Percentiles rank a stretch among this genome's conserved stretches.
These are phyloP conservation scores for Pedionomus torquatus DNA, from an alignment of 2,113 vertebrate species.

Conservation along the genomic window DNA sequence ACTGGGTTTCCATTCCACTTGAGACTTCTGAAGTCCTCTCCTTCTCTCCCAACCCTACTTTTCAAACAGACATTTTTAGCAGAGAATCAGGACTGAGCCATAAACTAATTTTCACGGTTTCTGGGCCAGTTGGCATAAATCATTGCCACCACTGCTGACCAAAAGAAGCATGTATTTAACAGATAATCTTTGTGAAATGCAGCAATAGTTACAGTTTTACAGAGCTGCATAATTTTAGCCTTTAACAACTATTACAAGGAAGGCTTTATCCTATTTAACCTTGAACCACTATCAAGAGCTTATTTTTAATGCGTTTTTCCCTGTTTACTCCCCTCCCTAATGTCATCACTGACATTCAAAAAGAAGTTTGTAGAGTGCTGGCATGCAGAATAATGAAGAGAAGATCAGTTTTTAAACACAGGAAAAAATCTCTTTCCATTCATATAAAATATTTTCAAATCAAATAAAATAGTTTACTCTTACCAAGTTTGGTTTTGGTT, in stretches of 20 bases:
- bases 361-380: background rate
- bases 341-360: background rate
- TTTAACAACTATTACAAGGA: background rate
- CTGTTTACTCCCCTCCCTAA: background rate
- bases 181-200: background rate
- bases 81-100: background rate
- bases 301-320: background rate
- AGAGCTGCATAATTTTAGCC: background rate
- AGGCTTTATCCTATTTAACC: background rate
- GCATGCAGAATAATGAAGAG: background rate
- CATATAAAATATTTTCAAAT: background rate
- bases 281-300: background rate
- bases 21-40: background rate
- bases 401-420: background rate
- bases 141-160: background rate
- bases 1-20: background rate
- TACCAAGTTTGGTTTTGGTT: background rate
- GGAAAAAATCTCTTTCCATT: background rate
- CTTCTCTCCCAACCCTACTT: background rate
- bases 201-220: background rate
- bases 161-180: slow-evolving; percentile 5
- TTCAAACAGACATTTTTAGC: background rate
- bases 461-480: background rate
- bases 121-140: slow-evolving; percentile 6
- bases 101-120: background rate